A percentile compares a stretch with the other conserved stretches of the same genome.
These are phyloP conservation scores for Psittacula cyanocephala DNA, from an alignment of 2,113 vertebrate species.

Conservation along the genomic window DNA sequence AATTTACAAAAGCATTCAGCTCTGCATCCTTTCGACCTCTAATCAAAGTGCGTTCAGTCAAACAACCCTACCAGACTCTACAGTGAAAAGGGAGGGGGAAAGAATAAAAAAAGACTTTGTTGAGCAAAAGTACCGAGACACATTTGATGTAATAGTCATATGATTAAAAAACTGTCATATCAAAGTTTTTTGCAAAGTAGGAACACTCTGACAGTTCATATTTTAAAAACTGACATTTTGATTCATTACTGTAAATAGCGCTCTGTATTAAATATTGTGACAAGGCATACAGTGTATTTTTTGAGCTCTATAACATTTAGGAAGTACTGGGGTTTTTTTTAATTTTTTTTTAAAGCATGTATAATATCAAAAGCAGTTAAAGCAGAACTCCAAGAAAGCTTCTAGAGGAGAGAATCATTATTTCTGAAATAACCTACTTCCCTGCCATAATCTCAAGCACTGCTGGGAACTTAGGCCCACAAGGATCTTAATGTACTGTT, in stretches of 20 bases:
- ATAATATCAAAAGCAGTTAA: constrained; percentile 46
- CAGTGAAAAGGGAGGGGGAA: constrained; percentile 28
- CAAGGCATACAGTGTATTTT: constrained; percentile 70
- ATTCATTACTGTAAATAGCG: constrained; percentile 84
- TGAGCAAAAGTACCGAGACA: constrained; percentile 66
- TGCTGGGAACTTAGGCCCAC: constrained; percentile 43
- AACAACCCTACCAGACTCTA: constrained; percentile 54
- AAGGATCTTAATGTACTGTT: constrained; percentile 59
- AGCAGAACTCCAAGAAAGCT: constrained; percentile 39
- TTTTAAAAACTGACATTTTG: constrained; percentile 85
- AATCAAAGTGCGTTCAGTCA: not conserved
- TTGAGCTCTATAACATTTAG: constrained; percentile 66
- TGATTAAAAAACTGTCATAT: constrained; percentile 83
- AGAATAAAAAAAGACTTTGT: constrained; percentile 54
- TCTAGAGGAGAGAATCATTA: constrained; percentile 47
- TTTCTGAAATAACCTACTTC: constrained; percentile 55
- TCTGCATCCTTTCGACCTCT: not conserved
- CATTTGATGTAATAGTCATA: constrained; percentile 76
- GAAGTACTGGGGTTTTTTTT: constrained; percentile 18
- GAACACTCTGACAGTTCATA: constrained; percentile 81
- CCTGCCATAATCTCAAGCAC: not conserved
- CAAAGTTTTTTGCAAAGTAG: constrained; percentile 77
- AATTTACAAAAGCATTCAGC: not conserved
- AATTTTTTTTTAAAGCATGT: not conserved
- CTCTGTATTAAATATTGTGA: constrained; percentile 81